Conservation (phyloP, 92 coral and sea anemone species). For the Micromussa lordhowensis region DNA sequence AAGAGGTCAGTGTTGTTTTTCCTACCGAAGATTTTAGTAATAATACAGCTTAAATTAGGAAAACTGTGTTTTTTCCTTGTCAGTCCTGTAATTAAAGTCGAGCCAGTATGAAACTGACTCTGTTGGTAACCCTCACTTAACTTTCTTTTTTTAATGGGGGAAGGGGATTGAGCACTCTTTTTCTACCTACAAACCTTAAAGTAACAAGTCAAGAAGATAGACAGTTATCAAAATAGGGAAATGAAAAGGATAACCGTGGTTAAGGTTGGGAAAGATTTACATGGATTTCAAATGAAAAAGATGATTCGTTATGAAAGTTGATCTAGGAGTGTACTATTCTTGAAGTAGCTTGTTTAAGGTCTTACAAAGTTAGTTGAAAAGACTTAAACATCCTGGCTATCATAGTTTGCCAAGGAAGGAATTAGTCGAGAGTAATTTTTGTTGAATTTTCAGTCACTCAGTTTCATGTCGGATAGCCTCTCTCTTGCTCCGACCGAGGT, state of each 20-base stretch:
- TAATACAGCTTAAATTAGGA: neutral
- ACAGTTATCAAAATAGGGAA: neutral
- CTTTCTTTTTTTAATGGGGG: no score
- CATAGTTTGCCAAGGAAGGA: neutral
- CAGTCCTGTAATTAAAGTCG: no score
- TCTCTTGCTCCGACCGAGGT: constrained; percentile 99
- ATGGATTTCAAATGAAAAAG: neutral
- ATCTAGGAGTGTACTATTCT: neutral
- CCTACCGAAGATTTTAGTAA: no score
- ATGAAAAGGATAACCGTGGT: neutral
- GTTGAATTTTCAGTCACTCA: constrained; percentile 63
- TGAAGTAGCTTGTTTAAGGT: no score
- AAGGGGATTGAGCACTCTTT: no score
- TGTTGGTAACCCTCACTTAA: no score
- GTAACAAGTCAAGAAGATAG: neutral
- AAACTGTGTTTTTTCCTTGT: neutral
- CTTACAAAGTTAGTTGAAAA: no score
- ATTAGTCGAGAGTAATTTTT: neutral
- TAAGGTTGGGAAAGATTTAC: neutral
- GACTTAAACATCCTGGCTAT: neutral
- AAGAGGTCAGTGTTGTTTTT: constrained; percentile 18
- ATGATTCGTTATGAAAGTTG: no score
- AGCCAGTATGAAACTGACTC: no score
- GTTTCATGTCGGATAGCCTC: constrained; percentile 82
- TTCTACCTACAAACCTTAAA: neutral